Conservation (phyloP, 2,113 vertebrate genomes). For the Erpornis zantholeuca region DNA sequence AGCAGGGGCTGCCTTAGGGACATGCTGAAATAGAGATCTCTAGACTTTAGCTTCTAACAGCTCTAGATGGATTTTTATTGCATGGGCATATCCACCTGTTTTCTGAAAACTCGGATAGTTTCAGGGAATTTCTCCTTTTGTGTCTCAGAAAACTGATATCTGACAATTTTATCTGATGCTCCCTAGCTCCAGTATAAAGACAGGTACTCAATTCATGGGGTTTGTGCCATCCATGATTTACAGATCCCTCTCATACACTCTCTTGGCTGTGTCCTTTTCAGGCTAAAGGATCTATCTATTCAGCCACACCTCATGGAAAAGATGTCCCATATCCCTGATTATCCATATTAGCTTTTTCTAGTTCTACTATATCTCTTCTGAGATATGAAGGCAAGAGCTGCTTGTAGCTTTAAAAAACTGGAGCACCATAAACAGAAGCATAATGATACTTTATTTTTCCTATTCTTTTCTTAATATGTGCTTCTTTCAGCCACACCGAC, state of each 20-base stretch:
- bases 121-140: background rate
- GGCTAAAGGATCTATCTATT: background rate
- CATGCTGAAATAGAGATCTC: background rate
- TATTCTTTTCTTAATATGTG: background rate
- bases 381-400: background rate
- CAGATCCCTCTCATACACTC: background rate
- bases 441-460: background rate
- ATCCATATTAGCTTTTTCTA: background rate
- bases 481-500: background rate
- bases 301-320: background rate
- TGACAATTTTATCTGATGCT: background rate
- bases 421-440: background rate
- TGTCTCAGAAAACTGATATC: background rate
- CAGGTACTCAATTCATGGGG: background rate
- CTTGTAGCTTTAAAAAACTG: background rate
- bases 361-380: background rate
- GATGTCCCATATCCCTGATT: background rate
- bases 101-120: background rate
- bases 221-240: background rate
- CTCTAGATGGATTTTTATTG: background rate
- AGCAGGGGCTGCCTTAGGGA: background rate
- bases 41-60: background rate
- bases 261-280: background rate
- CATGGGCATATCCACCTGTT: background rate
- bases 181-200: background rate